Percentiles rank a stretch among this genome's conserved stretches.
These are phyloP conservation scores for Norana najaformis DNA, from an alignment of 2,888 invertebrate genomes.

Conservation along the genomic window DNA sequence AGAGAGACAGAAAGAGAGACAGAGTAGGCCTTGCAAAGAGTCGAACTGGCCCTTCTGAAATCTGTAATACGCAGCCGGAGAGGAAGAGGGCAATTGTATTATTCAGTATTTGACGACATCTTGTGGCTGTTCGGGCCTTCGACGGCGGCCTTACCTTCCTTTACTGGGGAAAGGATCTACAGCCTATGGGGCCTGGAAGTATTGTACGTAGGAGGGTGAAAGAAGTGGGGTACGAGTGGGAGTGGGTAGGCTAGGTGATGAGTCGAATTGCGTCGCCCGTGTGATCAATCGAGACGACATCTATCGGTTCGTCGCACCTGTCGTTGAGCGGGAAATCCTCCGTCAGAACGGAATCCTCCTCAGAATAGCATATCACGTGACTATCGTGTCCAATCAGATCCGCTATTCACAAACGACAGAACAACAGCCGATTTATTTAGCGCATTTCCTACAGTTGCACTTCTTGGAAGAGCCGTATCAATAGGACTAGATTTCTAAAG, in stretches of 20 bases:
- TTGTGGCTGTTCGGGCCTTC: no score
- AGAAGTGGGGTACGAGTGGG: neutral
- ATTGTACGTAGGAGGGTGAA: neutral
- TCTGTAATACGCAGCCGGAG: no score
- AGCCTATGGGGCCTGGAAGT: neutral
- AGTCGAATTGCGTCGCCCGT: neutral
- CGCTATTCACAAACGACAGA: neutral
- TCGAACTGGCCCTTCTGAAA: no score
- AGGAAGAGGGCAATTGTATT: no score
- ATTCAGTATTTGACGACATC: no score
- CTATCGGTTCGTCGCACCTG: conserved; percentile 39
- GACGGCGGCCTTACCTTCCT: no score
- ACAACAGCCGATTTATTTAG: conserved; percentile 2
- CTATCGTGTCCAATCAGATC: conserved; percentile 26
- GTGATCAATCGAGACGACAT: conserved; percentile 38
- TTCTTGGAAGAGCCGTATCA: neutral
- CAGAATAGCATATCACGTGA: conserved; percentile 24
- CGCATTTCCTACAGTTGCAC: neutral
- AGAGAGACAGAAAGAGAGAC: no score
- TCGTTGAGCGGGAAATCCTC: conserved; percentile 40
- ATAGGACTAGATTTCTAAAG: neutral
- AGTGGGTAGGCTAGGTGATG: neutral
- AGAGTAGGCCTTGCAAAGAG: no score
- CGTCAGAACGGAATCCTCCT: conserved; percentile 21
- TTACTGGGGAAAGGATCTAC: neutral